These are phyloP conservation scores for Saturnia japonica DNA, from an alignment of 2,888 invertebrate genomes.

Conservation along the genomic window DNA sequence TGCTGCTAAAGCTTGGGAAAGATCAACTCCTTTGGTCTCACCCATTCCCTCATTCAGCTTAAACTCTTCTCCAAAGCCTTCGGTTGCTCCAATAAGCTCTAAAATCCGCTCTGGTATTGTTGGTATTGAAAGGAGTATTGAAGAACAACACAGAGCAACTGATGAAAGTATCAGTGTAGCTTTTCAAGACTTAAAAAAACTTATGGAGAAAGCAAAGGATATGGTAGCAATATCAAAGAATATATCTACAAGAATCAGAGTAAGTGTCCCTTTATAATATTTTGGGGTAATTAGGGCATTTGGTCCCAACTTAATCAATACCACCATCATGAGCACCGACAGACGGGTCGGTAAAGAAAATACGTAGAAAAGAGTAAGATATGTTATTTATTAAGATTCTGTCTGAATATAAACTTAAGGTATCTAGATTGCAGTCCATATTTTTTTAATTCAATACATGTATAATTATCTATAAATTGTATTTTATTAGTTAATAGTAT, in stretches of 20 bases:
- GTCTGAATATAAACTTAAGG: too few species aligned
- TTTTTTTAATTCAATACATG: too few species aligned
- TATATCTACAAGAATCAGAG: constrained; percentile 95
- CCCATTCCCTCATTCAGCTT: constrained; percentile 41
- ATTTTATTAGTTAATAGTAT: too few species aligned
- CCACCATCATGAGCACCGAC: too few species aligned
- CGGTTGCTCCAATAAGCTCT: constrained; percentile 70
- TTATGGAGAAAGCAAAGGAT: constrained; percentile 98
- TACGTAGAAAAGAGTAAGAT: too few species aligned
- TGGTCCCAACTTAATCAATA: neutral
- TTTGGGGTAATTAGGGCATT: neutral
- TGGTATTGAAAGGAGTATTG: constrained; percentile 96
- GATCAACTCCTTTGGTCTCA: constrained; percentile 48
- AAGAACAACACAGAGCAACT: constrained; percentile 94
- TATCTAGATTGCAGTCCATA: too few species aligned
- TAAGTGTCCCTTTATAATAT: constrained; percentile 47
- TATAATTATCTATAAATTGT: too few species aligned
- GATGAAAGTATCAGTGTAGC: constrained; percentile 95
- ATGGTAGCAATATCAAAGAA: constrained; percentile 97
- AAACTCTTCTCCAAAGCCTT: constrained; percentile 46
- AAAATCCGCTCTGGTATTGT: constrained; percentile 94
- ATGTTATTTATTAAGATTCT: too few species aligned
- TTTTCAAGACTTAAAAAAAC: constrained; percentile 96
- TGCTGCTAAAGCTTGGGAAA: constrained; percentile 85
- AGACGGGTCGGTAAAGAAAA: too few species aligned